These are phyloP conservation scores for Synanthedon tipuliformis DNA, from an alignment of 2,888 invertebrate genomes.

Conservation along the genomic window DNA sequence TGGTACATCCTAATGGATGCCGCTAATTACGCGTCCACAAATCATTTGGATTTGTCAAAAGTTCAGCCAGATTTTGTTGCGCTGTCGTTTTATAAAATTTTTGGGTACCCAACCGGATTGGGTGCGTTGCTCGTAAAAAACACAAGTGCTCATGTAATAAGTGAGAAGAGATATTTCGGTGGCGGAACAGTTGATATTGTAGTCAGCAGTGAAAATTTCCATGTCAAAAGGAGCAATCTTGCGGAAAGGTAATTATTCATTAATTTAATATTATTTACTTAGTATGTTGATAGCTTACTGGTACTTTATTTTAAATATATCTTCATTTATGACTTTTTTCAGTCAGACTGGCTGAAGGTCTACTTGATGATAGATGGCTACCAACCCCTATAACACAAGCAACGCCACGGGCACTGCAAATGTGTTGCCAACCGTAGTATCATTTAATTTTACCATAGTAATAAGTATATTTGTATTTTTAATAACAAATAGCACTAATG, in stretches of 20 bases:
- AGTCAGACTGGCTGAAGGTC: too few relatives aligned
- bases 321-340: neutral
- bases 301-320: neutral
- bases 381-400: too few relatives aligned
- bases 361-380: too few relatives aligned
- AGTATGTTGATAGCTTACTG: neutral
- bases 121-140: slow-evolving; percentile 88
- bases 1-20: slow-evolving; percentile 89
- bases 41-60: slow-evolving; percentile 77
- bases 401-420: too few relatives aligned
- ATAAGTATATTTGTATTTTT: too few relatives aligned
- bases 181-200: slow-evolving; percentile 94
- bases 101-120: slow-evolving; percentile 93
- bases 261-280: neutral
- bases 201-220: slow-evolving; percentile 77
- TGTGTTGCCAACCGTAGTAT: neutral
- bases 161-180: slow-evolving; percentile 83
- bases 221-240: slow-evolving; percentile 75
- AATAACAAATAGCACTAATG: too few relatives aligned
- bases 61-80: slow-evolving; percentile 89
- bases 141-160: slow-evolving; percentile 68
- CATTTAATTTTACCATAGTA: neutral
- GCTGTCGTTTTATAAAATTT: slow-evolving; percentile 97
- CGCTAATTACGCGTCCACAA: slow-evolving; percentile 84
- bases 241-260: slow-evolving; percentile 74